Percentiles rank a stretch among this genome's conserved stretches.
Evolutionary conservation across 2,797 vertebrate species (phyloP).

Genomic region (Ispidina picta): DNA sequence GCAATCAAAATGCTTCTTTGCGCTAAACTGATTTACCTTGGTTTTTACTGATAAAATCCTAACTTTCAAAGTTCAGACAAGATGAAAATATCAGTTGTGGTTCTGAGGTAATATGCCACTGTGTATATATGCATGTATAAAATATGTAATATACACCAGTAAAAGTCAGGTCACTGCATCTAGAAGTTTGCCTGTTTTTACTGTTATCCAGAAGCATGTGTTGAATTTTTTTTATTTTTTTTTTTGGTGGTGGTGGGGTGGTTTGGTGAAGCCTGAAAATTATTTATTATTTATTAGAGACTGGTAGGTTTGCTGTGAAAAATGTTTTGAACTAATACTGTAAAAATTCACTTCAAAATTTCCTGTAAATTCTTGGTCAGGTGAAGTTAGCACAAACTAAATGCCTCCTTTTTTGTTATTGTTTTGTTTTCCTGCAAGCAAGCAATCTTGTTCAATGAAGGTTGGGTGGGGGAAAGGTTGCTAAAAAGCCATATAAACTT

Average conservation of each 20-base stretch:
- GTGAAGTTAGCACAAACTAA: background rate
- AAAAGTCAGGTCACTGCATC: background rate
- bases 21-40: conserved; percentile 76
- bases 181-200: background rate
- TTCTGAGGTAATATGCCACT: background rate
- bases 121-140: background rate
- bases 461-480: background rate
- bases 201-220: background rate
- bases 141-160: background rate
- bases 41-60: conserved; percentile 63
- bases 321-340: background rate
- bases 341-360: background rate
- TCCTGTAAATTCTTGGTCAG: background rate
- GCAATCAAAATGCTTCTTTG: conserved; percentile 81
- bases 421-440: background rate
- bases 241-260: too few species aligned
- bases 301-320: background rate
- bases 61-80: conserved; percentile 64
- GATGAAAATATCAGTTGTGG: conserved; percentile 12
- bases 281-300: background rate
- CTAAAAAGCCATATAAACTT: background rate
- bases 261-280: background rate
- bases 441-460: fast-evolving
- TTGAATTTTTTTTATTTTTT: background rate
- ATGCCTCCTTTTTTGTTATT: background rate